These are phyloP conservation scores for Horisme vitalbata DNA, from an alignment of 2,888 invertebrate species.

Conservation along the genomic window DNA sequence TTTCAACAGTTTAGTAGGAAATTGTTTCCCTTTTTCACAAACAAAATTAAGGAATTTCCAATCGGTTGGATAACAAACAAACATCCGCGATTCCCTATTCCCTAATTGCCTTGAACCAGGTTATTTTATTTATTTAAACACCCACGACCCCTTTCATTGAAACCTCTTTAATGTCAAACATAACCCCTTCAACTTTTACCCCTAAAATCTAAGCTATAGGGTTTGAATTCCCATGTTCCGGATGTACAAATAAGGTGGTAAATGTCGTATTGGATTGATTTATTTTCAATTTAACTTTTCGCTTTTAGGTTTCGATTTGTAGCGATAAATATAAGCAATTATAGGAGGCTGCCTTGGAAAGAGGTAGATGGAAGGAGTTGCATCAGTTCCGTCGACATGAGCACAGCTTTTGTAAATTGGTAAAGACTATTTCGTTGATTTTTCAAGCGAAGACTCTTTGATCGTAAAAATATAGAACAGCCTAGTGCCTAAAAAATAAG, in stretches of 20 bases:
- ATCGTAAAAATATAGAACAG: too few relatives aligned
- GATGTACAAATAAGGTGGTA: conserved; percentile 5
- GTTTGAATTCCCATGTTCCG: conserved; percentile 4
- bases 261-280: conserved; percentile 30
- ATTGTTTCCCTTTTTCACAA: conserved; percentile 24
- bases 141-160: conserved; percentile 43
- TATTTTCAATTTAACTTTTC: conserved; percentile 36
- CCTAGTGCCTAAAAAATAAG: too few relatives aligned
- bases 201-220: neutral
- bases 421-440: too few relatives aligned
- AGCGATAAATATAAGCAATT: conserved; percentile 24
- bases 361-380: conserved; percentile 1
- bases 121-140: conserved; percentile 59
- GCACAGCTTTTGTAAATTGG: too few relatives aligned
- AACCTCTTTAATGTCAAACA: conserved; percentile 17
- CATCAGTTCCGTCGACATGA: neutral
- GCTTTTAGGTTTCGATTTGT: conserved; percentile 32
- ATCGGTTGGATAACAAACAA: conserved; percentile 34
- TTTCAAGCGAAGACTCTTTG: too few relatives aligned
- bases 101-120: conserved; percentile 50
- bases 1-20: conserved; percentile 25
- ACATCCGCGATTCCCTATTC: conserved; percentile 39
- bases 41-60: conserved; percentile 31
- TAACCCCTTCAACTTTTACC: neutral
- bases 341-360: conserved; percentile 21